These are phyloP conservation scores for Nemotelus nigrinus DNA, from an alignment of 2,888 invertebrate genomes.

Conservation along the genomic window DNA sequence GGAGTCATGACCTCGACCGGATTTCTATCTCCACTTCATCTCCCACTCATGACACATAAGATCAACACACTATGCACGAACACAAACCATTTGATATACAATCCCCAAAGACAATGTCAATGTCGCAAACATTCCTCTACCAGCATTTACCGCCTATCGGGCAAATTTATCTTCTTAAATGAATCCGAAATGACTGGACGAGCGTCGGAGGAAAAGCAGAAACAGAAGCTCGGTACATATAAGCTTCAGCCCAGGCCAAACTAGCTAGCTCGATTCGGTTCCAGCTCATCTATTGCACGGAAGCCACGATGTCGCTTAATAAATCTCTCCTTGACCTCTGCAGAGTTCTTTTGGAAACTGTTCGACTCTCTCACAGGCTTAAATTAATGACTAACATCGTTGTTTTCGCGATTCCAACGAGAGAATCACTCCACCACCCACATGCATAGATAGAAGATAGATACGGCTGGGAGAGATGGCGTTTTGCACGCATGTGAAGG, in stretches of 20 bases:
- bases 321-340: conserved; percentile 25
- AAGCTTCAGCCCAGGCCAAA: background rate
- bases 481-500: too few species aligned
- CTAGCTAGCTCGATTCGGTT: background rate
- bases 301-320: conserved; percentile 15
- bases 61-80: background rate
- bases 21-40: background rate
- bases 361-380: background rate
- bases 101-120: conserved; percentile 33
- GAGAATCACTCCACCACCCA: too few species aligned
- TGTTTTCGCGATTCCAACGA: too few species aligned
- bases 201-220: background rate
- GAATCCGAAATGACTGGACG: background rate
- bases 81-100: conserved; percentile 16
- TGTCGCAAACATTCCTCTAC: conserved; percentile 22
- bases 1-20: background rate
- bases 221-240: background rate
- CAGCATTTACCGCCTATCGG: conserved; percentile 24
- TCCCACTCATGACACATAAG: too few species aligned
- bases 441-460: too few species aligned
- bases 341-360: background rate
- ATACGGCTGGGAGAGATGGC: too few species aligned
- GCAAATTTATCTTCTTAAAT: conserved; percentile 31
- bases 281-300: background rate
- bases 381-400: background rate